Conservation (phyloP, 2,888 invertebrate species). For the Pasiphila rectangulata region DNA sequence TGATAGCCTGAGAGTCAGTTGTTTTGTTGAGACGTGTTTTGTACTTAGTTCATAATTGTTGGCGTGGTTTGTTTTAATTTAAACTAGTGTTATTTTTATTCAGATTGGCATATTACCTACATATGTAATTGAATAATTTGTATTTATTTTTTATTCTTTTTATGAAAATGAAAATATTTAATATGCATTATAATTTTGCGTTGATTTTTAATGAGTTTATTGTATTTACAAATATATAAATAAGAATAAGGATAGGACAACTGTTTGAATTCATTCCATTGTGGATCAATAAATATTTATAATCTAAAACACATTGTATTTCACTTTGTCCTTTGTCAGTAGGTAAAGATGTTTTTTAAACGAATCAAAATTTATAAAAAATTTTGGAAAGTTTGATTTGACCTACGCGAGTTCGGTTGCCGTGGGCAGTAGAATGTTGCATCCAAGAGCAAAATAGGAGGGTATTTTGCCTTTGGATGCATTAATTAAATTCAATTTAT, state of each 20-base stretch:
- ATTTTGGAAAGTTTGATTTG: too few species aligned
- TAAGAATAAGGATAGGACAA: neutral
- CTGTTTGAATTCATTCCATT: conserved; percentile 39
- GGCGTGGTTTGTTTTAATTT: conserved; percentile 49
- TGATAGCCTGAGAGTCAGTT: conserved; percentile 34
- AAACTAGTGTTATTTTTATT: conserved; percentile 28
- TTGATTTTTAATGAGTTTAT: neutral
- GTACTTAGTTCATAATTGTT: conserved; percentile 64
- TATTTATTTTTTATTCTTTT: conserved; percentile 1
- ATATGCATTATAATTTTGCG: neutral
- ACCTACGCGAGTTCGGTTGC: too few species aligned
- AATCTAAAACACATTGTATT: conserved; percentile 20
- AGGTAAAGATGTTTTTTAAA: too few species aligned
- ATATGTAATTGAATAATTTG: neutral
- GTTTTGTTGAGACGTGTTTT: conserved; percentile 54
- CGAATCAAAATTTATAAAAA: too few species aligned
- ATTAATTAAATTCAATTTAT: too few species aligned
- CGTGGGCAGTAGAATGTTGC: too few species aligned
- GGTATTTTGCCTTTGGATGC: too few species aligned
- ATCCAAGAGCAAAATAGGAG: too few species aligned
- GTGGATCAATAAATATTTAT: conserved; percentile 48
- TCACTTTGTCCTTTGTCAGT: too few species aligned
- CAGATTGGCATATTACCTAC: conserved; percentile 23
- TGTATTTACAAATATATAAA: neutral
- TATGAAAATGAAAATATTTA: neutral